A percentile compares a stretch with the other conserved stretches of the same genome.
These are phyloP conservation scores for Macquaria australasica DNA, from an alignment of 2,113 vertebrate species.

Conservation along the genomic window DNA sequence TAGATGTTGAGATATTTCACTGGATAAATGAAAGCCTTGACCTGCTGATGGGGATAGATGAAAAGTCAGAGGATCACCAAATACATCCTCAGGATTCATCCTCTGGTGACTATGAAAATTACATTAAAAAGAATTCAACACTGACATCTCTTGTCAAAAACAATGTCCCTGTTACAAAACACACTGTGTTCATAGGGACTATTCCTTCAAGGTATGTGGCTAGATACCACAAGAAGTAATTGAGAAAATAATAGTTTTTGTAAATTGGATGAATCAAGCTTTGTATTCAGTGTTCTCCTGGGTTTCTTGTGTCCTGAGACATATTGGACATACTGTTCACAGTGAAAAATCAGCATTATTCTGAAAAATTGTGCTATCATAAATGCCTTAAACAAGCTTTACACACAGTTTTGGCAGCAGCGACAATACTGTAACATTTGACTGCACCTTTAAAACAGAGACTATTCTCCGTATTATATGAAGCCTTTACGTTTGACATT, in stretches of 20 bases:
- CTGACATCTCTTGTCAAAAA: not conserved
- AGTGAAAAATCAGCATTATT: not conserved
- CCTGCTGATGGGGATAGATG: not conserved
- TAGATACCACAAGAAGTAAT: not conserved
- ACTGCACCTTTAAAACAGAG: conserved; percentile 7
- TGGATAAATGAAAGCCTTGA: not conserved
- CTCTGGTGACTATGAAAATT: not conserved
- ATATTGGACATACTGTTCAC: too few species aligned
- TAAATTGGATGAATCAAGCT: not conserved
- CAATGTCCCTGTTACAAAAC: not conserved
- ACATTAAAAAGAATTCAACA: not conserved
- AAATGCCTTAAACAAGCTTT: not conserved
- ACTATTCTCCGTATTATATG: not conserved
- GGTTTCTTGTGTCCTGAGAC: too few species aligned
- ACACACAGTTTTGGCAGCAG: not conserved
- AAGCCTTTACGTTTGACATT: conserved; percentile 29
- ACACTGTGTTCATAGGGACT: not conserved
- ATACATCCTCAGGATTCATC: not conserved
- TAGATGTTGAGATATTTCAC: not conserved
- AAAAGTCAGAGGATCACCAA: not conserved
- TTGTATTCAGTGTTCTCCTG: too few species aligned
- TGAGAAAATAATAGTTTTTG: not conserved
- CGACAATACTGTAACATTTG: not conserved
- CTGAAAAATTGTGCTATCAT: not conserved
- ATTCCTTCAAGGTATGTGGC: not conserved